phyloP scores from a whole-genome alignment of 2,797 vertebrate genomes.

The Cossypha niveicapilla region DNA sequence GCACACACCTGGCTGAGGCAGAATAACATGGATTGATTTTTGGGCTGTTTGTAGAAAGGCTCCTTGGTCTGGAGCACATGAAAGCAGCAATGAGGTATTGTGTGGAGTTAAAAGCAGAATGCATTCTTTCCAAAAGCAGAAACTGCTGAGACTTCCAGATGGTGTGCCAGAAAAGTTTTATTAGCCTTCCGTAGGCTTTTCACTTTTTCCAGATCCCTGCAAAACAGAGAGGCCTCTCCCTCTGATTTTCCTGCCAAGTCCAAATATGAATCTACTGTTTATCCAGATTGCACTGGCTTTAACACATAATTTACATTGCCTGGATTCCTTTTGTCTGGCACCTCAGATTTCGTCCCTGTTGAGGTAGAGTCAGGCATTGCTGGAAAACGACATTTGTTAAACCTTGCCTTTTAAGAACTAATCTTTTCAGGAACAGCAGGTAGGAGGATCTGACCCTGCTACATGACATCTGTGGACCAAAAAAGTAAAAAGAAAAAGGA shows the following conservation, averaged over 20 bases:
- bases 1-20: neutral
- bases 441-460: neutral
- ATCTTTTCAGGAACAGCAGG: neutral
- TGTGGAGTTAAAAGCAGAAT: conserved; percentile 33
- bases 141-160: conserved; percentile 1
- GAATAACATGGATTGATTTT: neutral
- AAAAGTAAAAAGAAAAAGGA: neutral
- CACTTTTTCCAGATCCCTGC: neutral
- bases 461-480: neutral
- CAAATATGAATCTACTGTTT: conserved; percentile 37
- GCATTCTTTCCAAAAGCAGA: conserved; percentile 1
- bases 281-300: conserved; percentile 6
- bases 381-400: neutral
- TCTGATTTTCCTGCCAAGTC: conserved; percentile 46
- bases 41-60: neutral
- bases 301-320: neutral
- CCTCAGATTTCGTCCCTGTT: neutral
- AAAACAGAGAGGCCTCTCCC: neutral
- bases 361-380: neutral
- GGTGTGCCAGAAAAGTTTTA: neutral
- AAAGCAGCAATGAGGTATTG: conserved; percentile 35
- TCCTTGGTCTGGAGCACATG: conserved; percentile 1
- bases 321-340: neutral
- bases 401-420: neutral
- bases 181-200: conserved; percentile 11